Evolutionary conservation across 2,113 vertebrate genomes (phyloP).

Genomic region (Salvelinus sp.): DNA sequence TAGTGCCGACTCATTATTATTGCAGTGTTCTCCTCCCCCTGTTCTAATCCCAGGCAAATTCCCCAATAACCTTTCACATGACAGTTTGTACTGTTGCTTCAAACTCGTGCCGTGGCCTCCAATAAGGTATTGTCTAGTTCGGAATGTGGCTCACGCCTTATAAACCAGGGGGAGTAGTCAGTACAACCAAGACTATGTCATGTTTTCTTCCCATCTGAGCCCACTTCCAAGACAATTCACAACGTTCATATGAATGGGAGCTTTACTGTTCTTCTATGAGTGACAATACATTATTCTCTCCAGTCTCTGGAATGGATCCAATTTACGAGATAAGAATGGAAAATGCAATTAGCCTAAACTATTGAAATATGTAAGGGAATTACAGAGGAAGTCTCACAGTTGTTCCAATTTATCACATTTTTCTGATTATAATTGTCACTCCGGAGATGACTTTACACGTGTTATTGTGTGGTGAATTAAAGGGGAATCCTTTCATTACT

Average conservation of each 20-base stretch:
- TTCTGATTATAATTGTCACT: slow-evolving; percentile 48
- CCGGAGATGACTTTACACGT: slow-evolving; percentile 23
- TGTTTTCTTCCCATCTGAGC: slow-evolving; percentile 31
- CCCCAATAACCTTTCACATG: slow-evolving; percentile 49
- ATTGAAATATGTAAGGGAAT: slow-evolving; percentile 54
- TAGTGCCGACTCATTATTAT: not conserved
- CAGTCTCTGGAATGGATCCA: slow-evolving; percentile 52
- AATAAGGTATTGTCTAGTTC: slow-evolving; percentile 15
- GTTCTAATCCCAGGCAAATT: slow-evolving; percentile 40
- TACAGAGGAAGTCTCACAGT: slow-evolving; percentile 35
- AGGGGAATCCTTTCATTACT: slow-evolving; percentile 18
- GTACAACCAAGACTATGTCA: slow-evolving; percentile 39
- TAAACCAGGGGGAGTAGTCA: slow-evolving; percentile 25
- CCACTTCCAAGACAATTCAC: slow-evolving; percentile 33
- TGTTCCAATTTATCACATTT: slow-evolving; percentile 46
- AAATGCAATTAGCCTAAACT: slow-evolving; percentile 64
- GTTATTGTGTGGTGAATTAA: slow-evolving; percentile 33
- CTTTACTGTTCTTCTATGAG: slow-evolving; percentile 18
- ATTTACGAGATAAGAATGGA: slow-evolving; percentile 58
- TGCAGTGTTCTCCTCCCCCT: slow-evolving; percentile 7
- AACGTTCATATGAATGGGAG: slow-evolving; percentile 10
- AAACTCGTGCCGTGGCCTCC: slow-evolving; percentile 8
- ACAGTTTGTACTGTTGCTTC: slow-evolving; percentile 28
- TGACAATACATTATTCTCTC: slow-evolving; percentile 42
- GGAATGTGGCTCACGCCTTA: slow-evolving; percentile 38